Percentiles rank a stretch among this genome's conserved stretches.
Evolutionary conservation across 2,888 invertebrate species (phyloP).

Genomic region (Cheilosia pagana): DNA sequence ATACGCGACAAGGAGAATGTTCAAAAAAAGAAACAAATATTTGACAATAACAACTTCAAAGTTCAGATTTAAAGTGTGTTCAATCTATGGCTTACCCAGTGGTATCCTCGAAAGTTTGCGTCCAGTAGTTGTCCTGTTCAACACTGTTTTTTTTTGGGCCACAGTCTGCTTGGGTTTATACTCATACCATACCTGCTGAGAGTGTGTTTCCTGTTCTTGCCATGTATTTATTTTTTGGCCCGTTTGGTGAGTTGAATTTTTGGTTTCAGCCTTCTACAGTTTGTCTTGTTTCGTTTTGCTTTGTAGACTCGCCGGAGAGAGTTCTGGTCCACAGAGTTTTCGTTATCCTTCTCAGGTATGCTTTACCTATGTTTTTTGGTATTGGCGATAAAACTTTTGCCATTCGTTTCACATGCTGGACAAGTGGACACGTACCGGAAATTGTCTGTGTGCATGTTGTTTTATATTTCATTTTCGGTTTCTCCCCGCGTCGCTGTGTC

Average conservation of each 20-base stretch:
- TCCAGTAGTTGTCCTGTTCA: conserved; percentile 55
- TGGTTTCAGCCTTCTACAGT: conserved; percentile 53
- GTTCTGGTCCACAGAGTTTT: conserved; percentile 66
- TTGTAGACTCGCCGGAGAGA: conserved; percentile 40
- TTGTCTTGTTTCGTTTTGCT: conserved; percentile 57
- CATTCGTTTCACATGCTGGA: conserved; percentile 72
- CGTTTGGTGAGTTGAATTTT: conserved; percentile 55
- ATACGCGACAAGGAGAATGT: conserved; percentile 52
- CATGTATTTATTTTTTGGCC: background rate
- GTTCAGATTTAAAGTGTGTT: conserved; percentile 69
- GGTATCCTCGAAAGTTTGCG: conserved; percentile 56
- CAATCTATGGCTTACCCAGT: conserved; percentile 67
- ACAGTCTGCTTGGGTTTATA: background rate
- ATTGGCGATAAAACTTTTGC: conserved; percentile 74
- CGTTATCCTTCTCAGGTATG: conserved; percentile 74
- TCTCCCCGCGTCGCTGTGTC: background rate
- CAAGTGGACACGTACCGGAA: conserved; percentile 73
- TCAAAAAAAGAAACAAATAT: background rate
- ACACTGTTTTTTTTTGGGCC: conserved; percentile 26
- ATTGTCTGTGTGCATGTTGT: conserved; percentile 73
- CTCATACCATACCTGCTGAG: background rate
- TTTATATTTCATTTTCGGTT: conserved; percentile 43
- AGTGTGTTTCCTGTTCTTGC: conserved; percentile 35
- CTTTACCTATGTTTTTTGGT: conserved; percentile 71
- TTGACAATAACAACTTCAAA: conserved; percentile 71